Evolutionary conservation across 2,797 vertebrate species (phyloP), one percentile per base, ranked within the genome.

Genomic region (Sphaeramia orbicularis): DNA sequence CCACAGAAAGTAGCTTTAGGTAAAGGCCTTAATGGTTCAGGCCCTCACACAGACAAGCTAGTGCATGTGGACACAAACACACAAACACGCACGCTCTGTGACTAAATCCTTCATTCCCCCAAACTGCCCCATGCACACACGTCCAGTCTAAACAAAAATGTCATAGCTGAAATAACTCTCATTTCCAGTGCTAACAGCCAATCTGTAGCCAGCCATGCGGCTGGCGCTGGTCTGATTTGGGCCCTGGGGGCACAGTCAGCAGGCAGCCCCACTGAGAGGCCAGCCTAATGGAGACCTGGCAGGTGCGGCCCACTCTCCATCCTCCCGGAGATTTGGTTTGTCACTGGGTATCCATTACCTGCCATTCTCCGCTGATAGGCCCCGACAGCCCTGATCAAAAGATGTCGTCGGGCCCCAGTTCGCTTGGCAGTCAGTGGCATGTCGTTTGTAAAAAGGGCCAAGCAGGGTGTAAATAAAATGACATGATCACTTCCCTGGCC

Each of bases 101-200:
- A 81, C 78, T 86, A 79, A 89, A 85, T 79, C 76, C 81, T 81
- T 76, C 91, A 77, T 54, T 55, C 74, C 64, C 63, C 32, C 66
- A 54, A 49, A 59, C 65, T 12, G 1, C 71, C 67, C 56, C 71
- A 80, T 63, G 60, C 77, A 73, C 62, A 79, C 91, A 85, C 74
- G 58, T 92, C 90, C 86, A 91, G 89, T 86, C 91, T 92, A 97
- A 98, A 98, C 96, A 97, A 95, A 96, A 96, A 96, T 95, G 96
- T 97, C 97, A 98, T 95, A 40, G 92, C 95, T 96, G 96, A 97
- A 98, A 99, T 98, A 98, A 97, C 96, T 96, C 97, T 97, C 96
- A 97, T 99, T 99, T 98, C 96, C 96, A 97, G 97, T 96, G 96
- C 98, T 99, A 98, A 99, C 97, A 97, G 97, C 97, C 97, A 98